phyloP scores from a whole-genome alignment of 2,797 vertebrate species.

The Hypotaenidia okinawae region DNA sequence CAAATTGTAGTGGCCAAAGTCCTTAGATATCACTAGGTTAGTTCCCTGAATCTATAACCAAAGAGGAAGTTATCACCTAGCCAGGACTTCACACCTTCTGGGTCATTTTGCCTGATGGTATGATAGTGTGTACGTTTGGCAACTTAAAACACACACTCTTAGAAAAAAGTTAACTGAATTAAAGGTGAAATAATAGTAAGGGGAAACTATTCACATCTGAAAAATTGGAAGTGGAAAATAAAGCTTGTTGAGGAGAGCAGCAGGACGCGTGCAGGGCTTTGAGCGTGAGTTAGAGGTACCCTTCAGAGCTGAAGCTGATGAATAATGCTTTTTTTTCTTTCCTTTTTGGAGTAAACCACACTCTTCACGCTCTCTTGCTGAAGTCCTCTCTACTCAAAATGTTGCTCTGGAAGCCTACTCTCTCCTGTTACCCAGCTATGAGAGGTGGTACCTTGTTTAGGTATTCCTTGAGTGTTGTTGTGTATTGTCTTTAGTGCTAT shows the following conservation, averaged over 20 bases:
- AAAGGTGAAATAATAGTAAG: background rate
- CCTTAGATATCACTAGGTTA: background rate
- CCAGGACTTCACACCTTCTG: background rate
- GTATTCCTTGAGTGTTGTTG: background rate
- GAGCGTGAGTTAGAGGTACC: background rate
- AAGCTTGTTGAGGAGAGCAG: background rate
- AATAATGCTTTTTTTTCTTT: rapidly evolving
- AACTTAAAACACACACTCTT: background rate
- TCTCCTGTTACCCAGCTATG: background rate
- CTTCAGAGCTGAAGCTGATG: background rate
- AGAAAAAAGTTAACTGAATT: background rate
- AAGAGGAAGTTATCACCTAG: background rate
- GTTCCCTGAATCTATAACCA: background rate
- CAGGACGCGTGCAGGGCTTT: background rate
- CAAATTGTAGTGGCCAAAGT: background rate
- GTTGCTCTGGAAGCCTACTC: background rate
- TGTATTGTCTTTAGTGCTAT: background rate
- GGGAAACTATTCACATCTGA: background rate
- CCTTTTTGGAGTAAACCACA: background rate
- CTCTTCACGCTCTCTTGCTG: background rate
- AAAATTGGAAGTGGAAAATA: background rate
- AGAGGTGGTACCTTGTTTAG: background rate
- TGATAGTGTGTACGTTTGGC: background rate
- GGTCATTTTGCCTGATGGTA: background rate
- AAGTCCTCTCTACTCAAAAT: background rate